Conservation (phyloP, 35 echinoderm and acorn worm species). For the Lytechinus variegatus region DNA sequence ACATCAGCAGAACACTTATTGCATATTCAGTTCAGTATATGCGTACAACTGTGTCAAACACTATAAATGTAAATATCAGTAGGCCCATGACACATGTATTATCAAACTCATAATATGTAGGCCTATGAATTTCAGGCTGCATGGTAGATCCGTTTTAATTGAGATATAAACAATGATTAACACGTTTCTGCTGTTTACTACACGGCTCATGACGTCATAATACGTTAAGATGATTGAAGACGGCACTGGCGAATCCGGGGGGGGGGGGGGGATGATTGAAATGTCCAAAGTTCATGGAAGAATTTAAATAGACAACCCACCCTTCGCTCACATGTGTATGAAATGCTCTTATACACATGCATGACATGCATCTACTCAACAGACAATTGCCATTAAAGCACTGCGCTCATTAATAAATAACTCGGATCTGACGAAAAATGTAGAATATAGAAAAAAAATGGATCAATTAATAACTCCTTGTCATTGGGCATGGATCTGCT, state of each 20-base stretch:
- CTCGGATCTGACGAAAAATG: no score
- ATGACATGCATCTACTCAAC: neutral
- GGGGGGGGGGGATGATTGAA: neutral
- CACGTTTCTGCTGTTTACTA: neutral
- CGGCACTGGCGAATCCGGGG: no score
- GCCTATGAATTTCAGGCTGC: no score
- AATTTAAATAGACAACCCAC: neutral
- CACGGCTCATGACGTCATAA: neutral
- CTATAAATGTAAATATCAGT: no score
- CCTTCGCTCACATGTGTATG: neutral
- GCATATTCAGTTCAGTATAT: no score
- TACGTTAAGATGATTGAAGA: neutral
- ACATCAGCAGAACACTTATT: no score
- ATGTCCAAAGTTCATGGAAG: neutral
- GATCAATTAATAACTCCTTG: neutral
- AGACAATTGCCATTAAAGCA: neutral
- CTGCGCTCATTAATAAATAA: neutral
- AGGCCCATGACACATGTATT: no score
- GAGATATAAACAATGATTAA: neutral
- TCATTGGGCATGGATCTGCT: no score
- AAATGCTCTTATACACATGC: neutral
- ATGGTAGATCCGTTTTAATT: no score
- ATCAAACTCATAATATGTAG: no score
- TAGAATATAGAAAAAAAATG: neutral
- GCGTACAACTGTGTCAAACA: no score